These are phyloP conservation scores for Ichneumoninae sp. DNA, from an alignment of 2,888 invertebrate species.

Conservation along the genomic window DNA sequence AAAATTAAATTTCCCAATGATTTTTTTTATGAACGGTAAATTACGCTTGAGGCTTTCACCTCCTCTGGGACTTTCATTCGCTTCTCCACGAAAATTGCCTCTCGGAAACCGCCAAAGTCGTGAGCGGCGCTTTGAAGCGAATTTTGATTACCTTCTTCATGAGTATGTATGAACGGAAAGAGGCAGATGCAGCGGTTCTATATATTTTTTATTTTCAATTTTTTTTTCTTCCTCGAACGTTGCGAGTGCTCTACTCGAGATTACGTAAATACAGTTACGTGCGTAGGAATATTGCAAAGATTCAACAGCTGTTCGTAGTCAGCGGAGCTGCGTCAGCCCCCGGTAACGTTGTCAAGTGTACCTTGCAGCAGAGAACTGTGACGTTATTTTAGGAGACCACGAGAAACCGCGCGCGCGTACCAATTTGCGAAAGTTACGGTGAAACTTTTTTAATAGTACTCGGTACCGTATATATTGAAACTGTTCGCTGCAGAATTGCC, in stretches of 20 bases:
- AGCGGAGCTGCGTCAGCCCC: background rate
- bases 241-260: slow-evolving; percentile 15
- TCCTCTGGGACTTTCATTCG: slow-evolving; percentile 1
- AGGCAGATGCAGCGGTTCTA: background rate
- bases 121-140: background rate
- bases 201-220: slow-evolving; percentile 8
- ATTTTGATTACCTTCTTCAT: slow-evolving; percentile 16
- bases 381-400: slow-evolving; percentile 65
- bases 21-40: background rate
- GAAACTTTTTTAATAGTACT: slow-evolving; percentile 64
- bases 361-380: slow-evolving; percentile 62
- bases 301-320: slow-evolving; percentile 25
- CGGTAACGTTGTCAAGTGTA: slow-evolving; percentile 54
- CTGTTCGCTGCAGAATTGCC: background rate
- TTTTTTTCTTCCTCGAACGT: slow-evolving; percentile 12
- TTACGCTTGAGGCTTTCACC: background rate
- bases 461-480: slow-evolving; percentile 26
- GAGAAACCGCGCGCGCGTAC: slow-evolving; percentile 48
- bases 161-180: slow-evolving; percentile 3
- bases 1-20: slow-evolving; percentile 1
- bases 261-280: slow-evolving; percentile 41
- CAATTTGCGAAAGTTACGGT: slow-evolving; percentile 65
- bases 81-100: background rate
- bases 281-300: slow-evolving; percentile 58
- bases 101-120: background rate